Evolutionary conservation across 2,113 vertebrate genomes (phyloP), one percentile per base, ranked within the genome.

Genomic region (Plotosus lineatus): DNA sequence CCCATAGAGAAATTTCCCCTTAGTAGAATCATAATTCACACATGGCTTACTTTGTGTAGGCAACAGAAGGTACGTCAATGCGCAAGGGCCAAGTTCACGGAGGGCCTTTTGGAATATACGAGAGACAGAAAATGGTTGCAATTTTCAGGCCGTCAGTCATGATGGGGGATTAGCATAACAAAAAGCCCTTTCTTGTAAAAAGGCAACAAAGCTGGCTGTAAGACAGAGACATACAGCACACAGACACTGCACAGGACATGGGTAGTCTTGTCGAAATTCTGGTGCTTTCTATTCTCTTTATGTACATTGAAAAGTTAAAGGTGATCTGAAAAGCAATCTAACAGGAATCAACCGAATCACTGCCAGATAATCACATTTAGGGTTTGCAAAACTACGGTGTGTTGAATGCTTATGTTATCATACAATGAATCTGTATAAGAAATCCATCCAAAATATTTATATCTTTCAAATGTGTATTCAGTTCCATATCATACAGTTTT

Each of bases 111-210:
- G 50, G 75, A 83, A 81, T 78, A 78, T 46, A 84, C 74, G 36
- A 73, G 56, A 38, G 75, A 77, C 66, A 66, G 75, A 85, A 85
- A 85, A 85, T 78, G 77, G 75, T 76, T 68, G 79, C 50, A 80
- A 85, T 85, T 69, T 85, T 82, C 72, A 79, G 69, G 51, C 75
- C 77, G 51, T 78, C 79, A 75, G 75, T 74, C 68, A 68, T 21
- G 79, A 78, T 53, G 10, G 69, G 4, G 83, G 79, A 85, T 82
- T 85, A 78, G 36, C 79, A 78, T 85, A 69, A 82, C 83, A 69
- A 85, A 82, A 85, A 78, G 40, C 63, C 50, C 76, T 79, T 79
- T 85, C 53, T 82, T 82, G 80, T 79, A 82, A 85, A 85, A 85
- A 40, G 81, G 69, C 77, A 82, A 82, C 79, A 79, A 82, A 85